Conservation (phyloP, 1,140 invertebrate species). For the Scaptomyza hsui region DNA sequence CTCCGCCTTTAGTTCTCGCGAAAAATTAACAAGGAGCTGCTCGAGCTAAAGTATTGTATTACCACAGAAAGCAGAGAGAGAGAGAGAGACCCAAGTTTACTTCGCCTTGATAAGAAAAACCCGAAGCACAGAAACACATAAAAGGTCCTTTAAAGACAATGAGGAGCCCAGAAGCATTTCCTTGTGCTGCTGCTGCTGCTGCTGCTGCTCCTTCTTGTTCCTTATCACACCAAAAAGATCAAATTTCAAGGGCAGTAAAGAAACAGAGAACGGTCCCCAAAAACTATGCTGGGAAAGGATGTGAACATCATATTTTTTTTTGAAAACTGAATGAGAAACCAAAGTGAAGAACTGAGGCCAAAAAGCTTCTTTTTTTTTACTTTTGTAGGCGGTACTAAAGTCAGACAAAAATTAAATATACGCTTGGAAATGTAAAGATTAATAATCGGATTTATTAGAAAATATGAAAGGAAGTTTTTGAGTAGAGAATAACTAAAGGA, state of each 20-base stretch:
- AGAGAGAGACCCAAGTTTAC: constrained; percentile 23
- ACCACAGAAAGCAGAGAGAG: constrained; percentile 3
- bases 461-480: too few relatives aligned
- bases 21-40: constrained; percentile 71
- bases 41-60: constrained; percentile 66
- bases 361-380: background rate
- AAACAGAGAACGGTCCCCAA: background rate
- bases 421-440: too few relatives aligned
- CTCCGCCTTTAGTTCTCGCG: constrained; percentile 76
- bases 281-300: constrained; percentile 41
- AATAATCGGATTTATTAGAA: too few relatives aligned
- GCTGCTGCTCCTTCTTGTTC: constrained; percentile 25
- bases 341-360: too few relatives aligned
- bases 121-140: background rate
- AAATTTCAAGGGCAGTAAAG: constrained; percentile 31
- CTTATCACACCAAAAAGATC: constrained; percentile 51
- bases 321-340: background rate
- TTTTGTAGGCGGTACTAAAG: background rate
- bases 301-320: constrained; percentile 12
- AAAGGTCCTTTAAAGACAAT: constrained; percentile 45
- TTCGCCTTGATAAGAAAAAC: constrained; percentile 39
- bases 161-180: constrained; percentile 36
- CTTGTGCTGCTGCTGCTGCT: constrained; percentile 28
- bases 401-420: background rate
- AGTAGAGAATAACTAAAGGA: too few relatives aligned